Conservation (phyloP, 92 coral and sea anemone species). For the Anthopleura xanthogrammica region DNA sequence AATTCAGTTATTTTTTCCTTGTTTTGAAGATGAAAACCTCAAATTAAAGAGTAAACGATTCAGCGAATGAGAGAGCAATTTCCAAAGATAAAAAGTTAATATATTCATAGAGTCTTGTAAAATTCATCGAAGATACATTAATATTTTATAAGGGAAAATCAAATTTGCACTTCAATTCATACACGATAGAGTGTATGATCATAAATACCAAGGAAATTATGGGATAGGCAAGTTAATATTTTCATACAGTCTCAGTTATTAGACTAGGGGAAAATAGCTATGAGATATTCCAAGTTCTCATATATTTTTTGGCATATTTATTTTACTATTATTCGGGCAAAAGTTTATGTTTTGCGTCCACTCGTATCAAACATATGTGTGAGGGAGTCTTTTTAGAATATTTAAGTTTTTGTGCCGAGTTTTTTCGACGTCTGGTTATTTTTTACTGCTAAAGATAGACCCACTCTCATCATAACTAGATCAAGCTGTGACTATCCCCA, state of each 20-base stretch:
- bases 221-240: not conserved
- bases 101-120: slow-evolving; percentile 30
- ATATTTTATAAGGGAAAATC: slow-evolving; percentile 14
- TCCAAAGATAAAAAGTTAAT: slow-evolving; percentile 15
- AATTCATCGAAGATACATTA: not conserved
- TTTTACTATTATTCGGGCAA: too few relatives aligned
- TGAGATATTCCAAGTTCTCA: too few relatives aligned
- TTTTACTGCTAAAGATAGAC: too few relatives aligned
- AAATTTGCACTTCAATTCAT: not conserved
- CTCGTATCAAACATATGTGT: too few relatives aligned
- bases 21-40: slow-evolving; percentile 13
- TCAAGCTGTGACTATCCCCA: not conserved
- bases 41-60: slow-evolving; percentile 6
- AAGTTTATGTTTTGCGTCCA: too few relatives aligned
- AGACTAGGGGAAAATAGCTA: too few relatives aligned
- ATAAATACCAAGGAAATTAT: not conserved
- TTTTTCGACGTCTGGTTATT: too few relatives aligned
- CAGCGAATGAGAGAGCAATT: not conserved
- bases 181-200: not conserved
- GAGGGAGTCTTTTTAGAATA: too few relatives aligned
- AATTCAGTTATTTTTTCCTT: not conserved
- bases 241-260: too few relatives aligned
- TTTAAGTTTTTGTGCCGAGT: too few relatives aligned
- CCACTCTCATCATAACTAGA: not conserved
- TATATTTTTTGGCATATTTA: too few relatives aligned